Evolutionary conservation across 1,140 invertebrate genomes (phyloP).

Genomic region (Zaprionus nigranus): DNA sequence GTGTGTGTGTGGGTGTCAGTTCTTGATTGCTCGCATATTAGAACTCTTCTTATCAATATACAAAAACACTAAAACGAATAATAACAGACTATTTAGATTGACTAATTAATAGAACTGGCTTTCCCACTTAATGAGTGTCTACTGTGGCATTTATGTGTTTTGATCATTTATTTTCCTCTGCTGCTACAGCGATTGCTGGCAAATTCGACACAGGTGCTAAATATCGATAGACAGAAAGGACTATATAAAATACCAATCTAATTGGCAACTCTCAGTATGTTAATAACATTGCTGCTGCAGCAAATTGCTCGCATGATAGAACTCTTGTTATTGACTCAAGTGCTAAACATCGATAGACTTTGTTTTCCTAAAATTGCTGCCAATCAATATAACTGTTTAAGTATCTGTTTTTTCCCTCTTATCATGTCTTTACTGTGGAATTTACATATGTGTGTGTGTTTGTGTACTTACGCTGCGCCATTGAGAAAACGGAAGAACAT

Average conservation of each 20-base stretch:
- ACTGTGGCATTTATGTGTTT: too few species aligned
- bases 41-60: background rate
- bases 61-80: too few species aligned
- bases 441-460: background rate
- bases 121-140: too few species aligned
- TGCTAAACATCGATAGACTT: background rate
- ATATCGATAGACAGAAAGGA: background rate
- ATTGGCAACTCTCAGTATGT: background rate
- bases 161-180: too few species aligned
- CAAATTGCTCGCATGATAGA: background rate
- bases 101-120: too few species aligned
- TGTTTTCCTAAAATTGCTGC: too few species aligned
- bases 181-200: background rate
- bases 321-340: background rate
- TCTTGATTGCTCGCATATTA: background rate
- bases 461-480: constrained; percentile 93
- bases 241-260: background rate
- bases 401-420: background rate
- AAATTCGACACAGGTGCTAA: background rate
- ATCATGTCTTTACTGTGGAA: background rate
- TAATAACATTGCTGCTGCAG: too few species aligned
- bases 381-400: background rate
- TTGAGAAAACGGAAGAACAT: constrained; percentile 95
- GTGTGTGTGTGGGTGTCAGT: background rate
- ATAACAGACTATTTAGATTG: too few species aligned